Percentiles rank a stretch among this genome's conserved stretches.
These are phyloP conservation scores for Chesias legatella DNA, from an alignment of 2,888 invertebrate species.

Conservation along the genomic window DNA sequence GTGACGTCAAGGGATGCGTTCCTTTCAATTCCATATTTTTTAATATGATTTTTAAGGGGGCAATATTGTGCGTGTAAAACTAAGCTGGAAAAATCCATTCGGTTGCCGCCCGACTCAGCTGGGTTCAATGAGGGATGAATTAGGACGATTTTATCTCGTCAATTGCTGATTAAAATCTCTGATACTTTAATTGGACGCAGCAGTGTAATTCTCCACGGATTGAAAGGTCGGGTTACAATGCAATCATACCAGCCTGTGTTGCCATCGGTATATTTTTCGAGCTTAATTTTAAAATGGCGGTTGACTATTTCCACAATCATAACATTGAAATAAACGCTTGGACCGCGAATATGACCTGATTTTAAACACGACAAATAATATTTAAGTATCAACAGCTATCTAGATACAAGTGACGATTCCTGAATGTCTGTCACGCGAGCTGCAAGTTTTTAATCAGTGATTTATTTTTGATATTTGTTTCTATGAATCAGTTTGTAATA, in stretches of 20 bases:
- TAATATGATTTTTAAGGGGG: constrained; percentile 65
- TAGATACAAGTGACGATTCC: constrained; percentile 29
- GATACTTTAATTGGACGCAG: too few species aligned
- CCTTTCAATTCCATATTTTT: constrained; percentile 64
- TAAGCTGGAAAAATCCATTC: constrained; percentile 30
- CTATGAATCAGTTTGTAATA: constrained; percentile 52
- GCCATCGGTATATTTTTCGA: constrained; percentile 17
- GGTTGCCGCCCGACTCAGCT: neutral
- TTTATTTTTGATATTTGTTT: constrained; percentile 57
- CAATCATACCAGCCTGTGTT: neutral
- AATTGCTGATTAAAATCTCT: too few species aligned
- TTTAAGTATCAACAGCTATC: constrained; percentile 34
- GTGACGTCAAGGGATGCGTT: constrained; percentile 39
- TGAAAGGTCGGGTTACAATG: too few species aligned
- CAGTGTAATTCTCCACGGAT: too few species aligned
- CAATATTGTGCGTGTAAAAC: constrained; percentile 6
- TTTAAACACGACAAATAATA: constrained; percentile 54
- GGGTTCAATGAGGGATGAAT: too few species aligned
- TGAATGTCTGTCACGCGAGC: constrained; percentile 31
- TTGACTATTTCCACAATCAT: constrained; percentile 50
- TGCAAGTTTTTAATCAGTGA: constrained; percentile 70
- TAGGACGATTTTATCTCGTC: too few species aligned
- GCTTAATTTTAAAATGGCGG: constrained; percentile 35
- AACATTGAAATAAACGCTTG: constrained; percentile 45
- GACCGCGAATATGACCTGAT: constrained; percentile 65